These are phyloP conservation scores for Gouania willdenowi DNA, from an alignment of 2,797 vertebrate species.

Conservation along the genomic window DNA sequence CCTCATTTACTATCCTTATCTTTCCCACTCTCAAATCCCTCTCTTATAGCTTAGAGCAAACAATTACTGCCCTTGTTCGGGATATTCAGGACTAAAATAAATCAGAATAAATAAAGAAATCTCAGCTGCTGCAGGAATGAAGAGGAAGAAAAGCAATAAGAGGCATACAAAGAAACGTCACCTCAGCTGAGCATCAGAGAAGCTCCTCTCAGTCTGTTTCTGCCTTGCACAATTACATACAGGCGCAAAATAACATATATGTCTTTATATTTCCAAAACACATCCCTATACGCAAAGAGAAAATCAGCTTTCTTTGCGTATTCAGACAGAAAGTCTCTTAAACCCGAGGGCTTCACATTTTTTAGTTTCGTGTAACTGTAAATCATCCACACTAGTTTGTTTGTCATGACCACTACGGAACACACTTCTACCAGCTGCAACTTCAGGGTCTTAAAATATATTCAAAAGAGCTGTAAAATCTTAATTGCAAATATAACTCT, in stretches of 20 bases:
- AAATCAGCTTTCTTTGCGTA: conserved; percentile 16
- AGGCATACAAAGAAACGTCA: conserved; percentile 25
- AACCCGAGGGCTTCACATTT: conserved; percentile 14
- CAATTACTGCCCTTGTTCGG: conserved; percentile 55
- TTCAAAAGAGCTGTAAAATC: conserved; percentile 15
- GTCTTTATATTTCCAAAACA: conserved; percentile 12
- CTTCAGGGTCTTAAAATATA: conserved; percentile 22
- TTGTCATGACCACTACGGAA: conserved; percentile 22
- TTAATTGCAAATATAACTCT: conserved; percentile 29
- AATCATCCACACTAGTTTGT: conserved; percentile 20
- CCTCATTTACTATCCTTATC: conserved; percentile 5
- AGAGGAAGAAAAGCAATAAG: conserved; percentile 17
- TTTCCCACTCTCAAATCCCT: conserved; percentile 16
- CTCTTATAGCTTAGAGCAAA: conserved; percentile 47
- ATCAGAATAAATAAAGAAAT: conserved; percentile 39
- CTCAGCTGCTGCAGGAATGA: conserved; percentile 16
- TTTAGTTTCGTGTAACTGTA: conserved; percentile 12
- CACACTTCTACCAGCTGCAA: conserved; percentile 8
- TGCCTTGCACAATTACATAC: background rate
- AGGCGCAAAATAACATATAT: conserved; percentile 9
- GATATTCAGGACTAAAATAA: conserved; percentile 43
- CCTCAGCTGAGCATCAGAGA: conserved; percentile 5
- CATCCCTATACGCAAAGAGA: conserved; percentile 9
- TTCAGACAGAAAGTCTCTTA: conserved; percentile 25
- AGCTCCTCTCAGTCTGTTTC: background rate